Evolutionary conservation across 2,888 invertebrate genomes (phyloP).

Genomic region (Lasioglossum leucozonium): DNA sequence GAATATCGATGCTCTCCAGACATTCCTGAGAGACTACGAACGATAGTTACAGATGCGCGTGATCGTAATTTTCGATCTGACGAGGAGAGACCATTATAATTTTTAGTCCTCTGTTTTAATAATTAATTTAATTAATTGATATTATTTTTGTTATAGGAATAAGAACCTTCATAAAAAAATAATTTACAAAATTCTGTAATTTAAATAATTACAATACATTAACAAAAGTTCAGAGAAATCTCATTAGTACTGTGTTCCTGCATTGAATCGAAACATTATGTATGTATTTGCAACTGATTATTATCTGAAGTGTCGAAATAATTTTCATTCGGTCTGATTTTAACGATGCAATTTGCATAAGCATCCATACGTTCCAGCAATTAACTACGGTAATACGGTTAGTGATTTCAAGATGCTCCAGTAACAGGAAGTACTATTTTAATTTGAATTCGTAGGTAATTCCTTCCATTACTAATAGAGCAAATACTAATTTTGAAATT

Average conservation of each 20-base stretch:
- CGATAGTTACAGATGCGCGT: not conserved
- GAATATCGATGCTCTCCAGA: conserved; percentile 30
- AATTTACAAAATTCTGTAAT: no score
- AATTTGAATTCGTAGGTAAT: not conserved
- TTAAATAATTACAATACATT: no score
- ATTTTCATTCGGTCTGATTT: not conserved
- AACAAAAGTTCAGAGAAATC: no score
- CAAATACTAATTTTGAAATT: not conserved
- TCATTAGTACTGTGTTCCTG: not conserved
- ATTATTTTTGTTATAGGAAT: no score
- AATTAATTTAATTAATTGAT: no score
- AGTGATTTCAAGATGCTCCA: not conserved
- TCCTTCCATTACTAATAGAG: not conserved
- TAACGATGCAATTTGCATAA: not conserved
- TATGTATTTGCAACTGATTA: not conserved
- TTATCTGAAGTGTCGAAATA: not conserved
- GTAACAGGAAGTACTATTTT: not conserved
- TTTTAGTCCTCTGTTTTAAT: no score
- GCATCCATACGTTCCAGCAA: not conserved
- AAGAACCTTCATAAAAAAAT: no score
- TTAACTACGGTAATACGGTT: not conserved
- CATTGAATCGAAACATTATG: not conserved
- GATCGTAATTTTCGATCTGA: not conserved
- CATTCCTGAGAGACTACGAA: conserved; percentile 18
- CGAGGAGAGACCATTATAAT: no score